Percentiles rank a stretch among this genome's conserved stretches.
Evolutionary conservation across 1,140 invertebrate genomes (phyloP).

Genomic region (Drosophila funebris): DNA sequence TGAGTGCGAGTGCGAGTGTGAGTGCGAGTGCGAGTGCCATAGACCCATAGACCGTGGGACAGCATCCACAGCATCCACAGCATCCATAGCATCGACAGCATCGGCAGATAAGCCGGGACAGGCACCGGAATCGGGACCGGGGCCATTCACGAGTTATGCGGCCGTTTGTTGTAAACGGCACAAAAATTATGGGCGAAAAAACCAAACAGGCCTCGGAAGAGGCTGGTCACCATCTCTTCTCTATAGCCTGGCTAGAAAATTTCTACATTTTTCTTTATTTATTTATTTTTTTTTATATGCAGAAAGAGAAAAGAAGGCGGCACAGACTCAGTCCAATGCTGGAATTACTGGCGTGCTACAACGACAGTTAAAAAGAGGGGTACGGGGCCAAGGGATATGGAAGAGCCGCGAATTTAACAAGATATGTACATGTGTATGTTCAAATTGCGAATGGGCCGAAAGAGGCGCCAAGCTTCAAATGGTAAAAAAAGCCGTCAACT

Average conservation of each 20-base stretch:
- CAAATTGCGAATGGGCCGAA: constrained; percentile 22
- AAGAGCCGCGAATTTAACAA: neutral
- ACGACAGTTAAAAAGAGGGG: neutral
- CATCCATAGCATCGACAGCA: constrained; percentile 51
- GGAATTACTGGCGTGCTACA: neutral
- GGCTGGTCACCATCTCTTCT: constrained; percentile 51
- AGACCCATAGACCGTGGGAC: constrained; percentile 42
- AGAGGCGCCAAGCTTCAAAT: constrained; percentile 21
- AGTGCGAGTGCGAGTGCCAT: constrained; percentile 7
- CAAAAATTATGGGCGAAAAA: constrained; percentile 76
- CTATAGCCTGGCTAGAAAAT: constrained; percentile 79
- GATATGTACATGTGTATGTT: constrained; percentile 30
- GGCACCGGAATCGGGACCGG: constrained; percentile 16
- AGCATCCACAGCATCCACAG: constrained; percentile 45
- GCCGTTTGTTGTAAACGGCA: constrained; percentile 77
- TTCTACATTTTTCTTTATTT: constrained; percentile 48
- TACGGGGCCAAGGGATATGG: neutral
- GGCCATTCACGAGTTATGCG: constrained; percentile 64
- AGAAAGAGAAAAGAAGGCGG: constrained; percentile 35
- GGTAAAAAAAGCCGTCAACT: neutral
- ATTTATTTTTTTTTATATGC: constrained; percentile 8
- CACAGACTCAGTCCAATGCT: constrained; percentile 1
- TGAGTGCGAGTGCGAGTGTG: neutral
- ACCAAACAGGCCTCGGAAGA: constrained; percentile 61
- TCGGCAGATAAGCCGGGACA: constrained; percentile 57